These are phyloP conservation scores for Phalacrocorax pelagicus DNA, from an alignment of 2,113 vertebrate genomes.

Conservation along the genomic window DNA sequence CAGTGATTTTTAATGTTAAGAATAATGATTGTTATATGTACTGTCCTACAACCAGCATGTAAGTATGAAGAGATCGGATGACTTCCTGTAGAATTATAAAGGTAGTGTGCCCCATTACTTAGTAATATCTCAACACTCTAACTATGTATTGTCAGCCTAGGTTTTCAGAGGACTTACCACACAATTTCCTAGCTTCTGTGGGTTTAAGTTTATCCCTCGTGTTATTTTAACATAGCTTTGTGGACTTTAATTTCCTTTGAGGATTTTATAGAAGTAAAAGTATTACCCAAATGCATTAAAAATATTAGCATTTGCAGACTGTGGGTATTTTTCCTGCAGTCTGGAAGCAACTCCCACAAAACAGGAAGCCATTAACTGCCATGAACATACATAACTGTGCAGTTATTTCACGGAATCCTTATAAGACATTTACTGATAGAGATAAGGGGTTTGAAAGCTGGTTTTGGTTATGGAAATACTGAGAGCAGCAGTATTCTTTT, in stretches of 20 bases:
- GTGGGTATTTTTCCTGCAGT: neutral
- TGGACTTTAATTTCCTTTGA: neutral
- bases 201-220: neutral
- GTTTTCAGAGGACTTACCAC: neutral
- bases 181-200: neutral
- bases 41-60: neutral
- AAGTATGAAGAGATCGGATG: neutral
- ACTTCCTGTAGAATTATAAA: neutral
- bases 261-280: neutral
- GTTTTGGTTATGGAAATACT: neutral
- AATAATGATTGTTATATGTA: neutral
- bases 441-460: neutral
- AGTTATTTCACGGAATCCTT: neutral
- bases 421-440: neutral
- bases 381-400: neutral
- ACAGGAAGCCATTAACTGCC: neutral
- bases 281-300: neutral
- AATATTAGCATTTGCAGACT: neutral
- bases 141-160: neutral
- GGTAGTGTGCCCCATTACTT: neutral
- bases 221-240: neutral
- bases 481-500: neutral
- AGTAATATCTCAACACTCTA: neutral
- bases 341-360: neutral
- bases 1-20: neutral